Conservation (phyloP, 1,140 invertebrate genomes). For the Drosophila lini region DNA sequence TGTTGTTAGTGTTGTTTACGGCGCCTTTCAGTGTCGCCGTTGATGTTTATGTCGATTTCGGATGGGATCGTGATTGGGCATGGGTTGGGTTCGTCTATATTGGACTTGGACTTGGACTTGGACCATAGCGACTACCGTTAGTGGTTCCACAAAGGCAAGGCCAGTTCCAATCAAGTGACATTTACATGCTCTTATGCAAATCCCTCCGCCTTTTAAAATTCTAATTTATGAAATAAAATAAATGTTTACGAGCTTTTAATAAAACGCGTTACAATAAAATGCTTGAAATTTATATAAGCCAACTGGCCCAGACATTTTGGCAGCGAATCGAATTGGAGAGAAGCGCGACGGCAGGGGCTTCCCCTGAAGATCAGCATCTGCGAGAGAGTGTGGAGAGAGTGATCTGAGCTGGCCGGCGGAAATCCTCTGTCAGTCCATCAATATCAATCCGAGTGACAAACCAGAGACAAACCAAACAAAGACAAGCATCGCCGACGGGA, state of each 20-base stretch:
- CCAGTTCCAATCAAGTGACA: slow-evolving; percentile 75
- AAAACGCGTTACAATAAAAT: slow-evolving; percentile 80
- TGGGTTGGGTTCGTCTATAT: slow-evolving; percentile 21
- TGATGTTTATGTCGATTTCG: slow-evolving; percentile 40
- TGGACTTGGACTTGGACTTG: background rate
- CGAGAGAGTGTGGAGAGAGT: slow-evolving; percentile 22
- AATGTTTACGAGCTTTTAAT: slow-evolving; percentile 83
- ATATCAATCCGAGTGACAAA: slow-evolving; percentile 60
- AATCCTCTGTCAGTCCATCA: slow-evolving; percentile 77
- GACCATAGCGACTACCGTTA: slow-evolving; percentile 68
- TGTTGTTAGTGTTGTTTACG: slow-evolving; percentile 74
- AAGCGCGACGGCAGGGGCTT: slow-evolving; percentile 5
- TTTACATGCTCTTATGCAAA: slow-evolving; percentile 82
- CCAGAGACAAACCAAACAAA: slow-evolving; percentile 49
- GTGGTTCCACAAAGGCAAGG: slow-evolving; percentile 44
- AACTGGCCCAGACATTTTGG: slow-evolving; percentile 70
- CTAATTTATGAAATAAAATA: slow-evolving; percentile 81
- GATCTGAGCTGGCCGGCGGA: slow-evolving; percentile 68
- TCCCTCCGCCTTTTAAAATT: slow-evolving; percentile 65
- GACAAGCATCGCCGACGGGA: slow-evolving; percentile 49
- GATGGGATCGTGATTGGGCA: slow-evolving; percentile 2
- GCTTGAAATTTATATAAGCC: slow-evolving; percentile 79
- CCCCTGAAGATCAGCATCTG: slow-evolving; percentile 3
- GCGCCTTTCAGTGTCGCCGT: slow-evolving; percentile 48
- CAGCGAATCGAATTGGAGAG: slow-evolving; percentile 41